Evolutionary conservation across 1,140 invertebrate species (phyloP).

Genomic region (Andricus grossulariae): DNA sequence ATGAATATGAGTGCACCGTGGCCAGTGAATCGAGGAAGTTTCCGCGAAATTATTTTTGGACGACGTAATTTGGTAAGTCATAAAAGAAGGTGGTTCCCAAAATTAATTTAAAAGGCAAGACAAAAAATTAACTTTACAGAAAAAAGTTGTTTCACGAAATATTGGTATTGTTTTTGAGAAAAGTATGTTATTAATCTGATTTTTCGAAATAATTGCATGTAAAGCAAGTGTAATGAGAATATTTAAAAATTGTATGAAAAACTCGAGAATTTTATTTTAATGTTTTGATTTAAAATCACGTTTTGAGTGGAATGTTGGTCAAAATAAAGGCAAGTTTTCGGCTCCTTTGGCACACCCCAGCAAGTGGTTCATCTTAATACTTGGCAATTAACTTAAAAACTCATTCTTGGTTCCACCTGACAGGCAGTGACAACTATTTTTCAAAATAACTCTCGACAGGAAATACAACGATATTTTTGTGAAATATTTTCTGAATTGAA

Average conservation of each 20-base stretch:
- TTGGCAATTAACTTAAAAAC: background rate
- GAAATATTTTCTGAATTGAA: background rate
- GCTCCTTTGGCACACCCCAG: background rate
- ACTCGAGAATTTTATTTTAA: too few relatives aligned
- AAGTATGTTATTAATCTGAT: too few relatives aligned
- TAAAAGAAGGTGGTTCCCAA: background rate
- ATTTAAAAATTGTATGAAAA: too few relatives aligned
- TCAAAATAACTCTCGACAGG: background rate
- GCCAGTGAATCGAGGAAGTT: conserved; percentile 81
- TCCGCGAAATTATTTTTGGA: conserved; percentile 70
- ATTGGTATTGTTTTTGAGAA: too few relatives aligned
- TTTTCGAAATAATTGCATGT: too few relatives aligned
- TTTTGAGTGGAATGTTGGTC: background rate
- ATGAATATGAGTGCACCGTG: conserved; percentile 77
- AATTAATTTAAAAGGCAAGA: too few relatives aligned
- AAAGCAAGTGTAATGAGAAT: too few relatives aligned
- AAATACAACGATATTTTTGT: background rate
- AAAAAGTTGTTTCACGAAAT: too few relatives aligned
- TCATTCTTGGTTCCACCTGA: background rate
- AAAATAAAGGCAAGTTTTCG: background rate
- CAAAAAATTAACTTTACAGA: too few relatives aligned
- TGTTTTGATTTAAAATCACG: too few relatives aligned
- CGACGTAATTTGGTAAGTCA: conserved; percentile 36
- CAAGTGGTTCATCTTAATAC: background rate
- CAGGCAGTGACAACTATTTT: background rate